Evolutionary conservation across 2,888 invertebrate species (phyloP).

Genomic region (Pristionchus arcanus): DNA sequence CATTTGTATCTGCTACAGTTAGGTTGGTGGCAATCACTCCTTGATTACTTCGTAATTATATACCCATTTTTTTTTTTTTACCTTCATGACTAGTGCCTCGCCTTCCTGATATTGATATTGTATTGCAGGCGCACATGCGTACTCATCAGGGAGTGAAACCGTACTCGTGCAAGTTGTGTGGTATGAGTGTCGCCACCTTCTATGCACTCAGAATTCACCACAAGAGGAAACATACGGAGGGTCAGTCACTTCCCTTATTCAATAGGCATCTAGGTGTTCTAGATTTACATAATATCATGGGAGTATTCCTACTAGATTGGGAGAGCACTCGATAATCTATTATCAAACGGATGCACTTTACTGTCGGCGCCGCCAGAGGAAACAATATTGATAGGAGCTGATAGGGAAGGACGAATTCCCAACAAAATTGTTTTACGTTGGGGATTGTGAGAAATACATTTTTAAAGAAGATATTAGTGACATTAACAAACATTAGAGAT

Average conservation of each 20-base stretch:
- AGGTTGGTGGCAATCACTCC: neutral
- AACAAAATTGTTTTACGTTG: no score
- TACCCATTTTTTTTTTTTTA: neutral
- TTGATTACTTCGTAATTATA: neutral
- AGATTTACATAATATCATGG: no score
- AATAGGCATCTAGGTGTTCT: no score
- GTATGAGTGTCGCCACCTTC: slow-evolving; percentile 60
- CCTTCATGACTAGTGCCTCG: no score
- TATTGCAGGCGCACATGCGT: slow-evolving; percentile 66
- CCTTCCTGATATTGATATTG: no score
- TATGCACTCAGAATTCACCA: slow-evolving; percentile 68
- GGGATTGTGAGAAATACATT: no score
- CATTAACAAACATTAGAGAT: neutral
- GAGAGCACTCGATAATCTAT: no score
- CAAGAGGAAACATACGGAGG: slow-evolving; percentile 65
- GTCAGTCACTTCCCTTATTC: neutral
- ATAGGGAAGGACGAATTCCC: neutral
- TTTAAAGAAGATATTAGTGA: no score
- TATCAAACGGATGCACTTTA: no score
- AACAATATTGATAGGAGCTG: no score
- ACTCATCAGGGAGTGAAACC: slow-evolving; percentile 71
- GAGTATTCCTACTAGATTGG: no score
- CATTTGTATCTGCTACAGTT: neutral
- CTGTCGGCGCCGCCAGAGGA: no score
- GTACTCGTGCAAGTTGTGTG: slow-evolving; percentile 68